Conservation (phyloP, 2,113 vertebrate species). For the Tetrao urogallus region DNA sequence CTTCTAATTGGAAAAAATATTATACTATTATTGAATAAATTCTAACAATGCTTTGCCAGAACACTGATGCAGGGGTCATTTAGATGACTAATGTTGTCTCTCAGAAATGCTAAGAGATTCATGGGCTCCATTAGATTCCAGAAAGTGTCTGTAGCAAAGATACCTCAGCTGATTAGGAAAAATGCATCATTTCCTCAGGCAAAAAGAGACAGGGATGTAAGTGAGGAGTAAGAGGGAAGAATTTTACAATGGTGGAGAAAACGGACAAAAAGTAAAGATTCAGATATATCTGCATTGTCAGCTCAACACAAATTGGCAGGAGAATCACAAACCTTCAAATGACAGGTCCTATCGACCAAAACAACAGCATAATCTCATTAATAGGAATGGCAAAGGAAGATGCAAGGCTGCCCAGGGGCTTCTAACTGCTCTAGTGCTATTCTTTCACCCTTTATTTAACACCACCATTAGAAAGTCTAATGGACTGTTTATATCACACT, state of each 20-base stretch:
- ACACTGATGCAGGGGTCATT: neutral
- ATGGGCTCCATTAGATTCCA: neutral
- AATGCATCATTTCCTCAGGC: neutral
- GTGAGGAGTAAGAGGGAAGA: neutral
- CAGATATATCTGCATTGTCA: neutral
- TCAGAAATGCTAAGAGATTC: neutral
- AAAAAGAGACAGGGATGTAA: neutral
- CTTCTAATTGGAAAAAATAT: conserved; percentile 8
- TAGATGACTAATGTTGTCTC: neutral
- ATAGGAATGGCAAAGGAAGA: conserved; percentile 3
- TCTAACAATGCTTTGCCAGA: neutral
- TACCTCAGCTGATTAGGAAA: neutral
- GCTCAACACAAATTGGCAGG: neutral
- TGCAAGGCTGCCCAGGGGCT: conserved; percentile 39
- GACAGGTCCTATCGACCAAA: neutral
- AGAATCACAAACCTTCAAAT: conserved; percentile 21
- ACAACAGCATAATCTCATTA: conserved; percentile 37
- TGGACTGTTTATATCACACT: conserved; percentile 53
- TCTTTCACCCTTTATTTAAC: conserved; percentile 60
- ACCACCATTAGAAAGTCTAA: conserved; percentile 57
- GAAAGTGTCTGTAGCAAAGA: neutral
- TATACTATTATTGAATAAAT: conserved; percentile 4
- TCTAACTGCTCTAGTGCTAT: neutral
- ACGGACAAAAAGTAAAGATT: neutral
- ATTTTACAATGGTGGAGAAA: neutral